phyloP scores from a whole-genome alignment of 1,140 invertebrate genomes.

The Cydia splendana region DNA sequence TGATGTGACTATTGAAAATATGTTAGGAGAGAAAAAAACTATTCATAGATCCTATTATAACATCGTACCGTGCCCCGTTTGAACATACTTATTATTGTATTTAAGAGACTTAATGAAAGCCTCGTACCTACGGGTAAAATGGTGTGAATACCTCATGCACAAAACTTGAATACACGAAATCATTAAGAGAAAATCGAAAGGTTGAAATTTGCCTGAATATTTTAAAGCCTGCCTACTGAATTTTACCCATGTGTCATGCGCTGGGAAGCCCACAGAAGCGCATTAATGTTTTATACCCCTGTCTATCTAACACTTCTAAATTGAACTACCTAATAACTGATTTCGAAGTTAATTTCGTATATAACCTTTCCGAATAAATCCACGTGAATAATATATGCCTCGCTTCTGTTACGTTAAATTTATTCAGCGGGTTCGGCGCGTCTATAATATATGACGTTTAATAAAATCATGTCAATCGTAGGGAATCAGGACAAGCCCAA shows the following conservation, averaged over 20 bases:
- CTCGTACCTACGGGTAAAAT: not conserved
- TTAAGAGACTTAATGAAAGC: conserved; percentile 15
- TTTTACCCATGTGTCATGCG: conserved; percentile 48
- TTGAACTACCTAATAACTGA: conserved; percentile 53
- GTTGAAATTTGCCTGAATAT: conserved; percentile 41
- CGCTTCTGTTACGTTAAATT: conserved; percentile 46
- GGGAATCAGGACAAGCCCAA: conserved; percentile 72
- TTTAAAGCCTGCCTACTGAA: conserved; percentile 47
- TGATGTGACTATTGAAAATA: not conserved
- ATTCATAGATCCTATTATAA: not conserved
- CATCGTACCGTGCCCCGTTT: not conserved
- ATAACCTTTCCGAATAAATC: conserved; percentile 56
- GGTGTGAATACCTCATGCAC: not conserved
- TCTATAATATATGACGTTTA: conserved; percentile 63
- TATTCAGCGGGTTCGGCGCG: conserved; percentile 50
- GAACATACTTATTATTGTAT: not conserved
- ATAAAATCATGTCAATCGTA: conserved; percentile 78
- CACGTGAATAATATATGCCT: conserved; percentile 50
- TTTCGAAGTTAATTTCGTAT: conserved; percentile 54
- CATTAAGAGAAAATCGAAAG: conserved; percentile 34
- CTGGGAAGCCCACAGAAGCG: conserved; percentile 46
- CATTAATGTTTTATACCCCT: conserved; percentile 52
- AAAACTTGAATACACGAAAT: conserved; percentile 34
- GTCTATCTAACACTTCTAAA: conserved; percentile 53
- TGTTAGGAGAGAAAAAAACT: not conserved